A percentile compares a stretch with the other conserved stretches of the same genome.
These are phyloP conservation scores for Brienomyrus longianalis DNA, from an alignment of 2,113 vertebrate genomes.

Conservation along the genomic window DNA sequence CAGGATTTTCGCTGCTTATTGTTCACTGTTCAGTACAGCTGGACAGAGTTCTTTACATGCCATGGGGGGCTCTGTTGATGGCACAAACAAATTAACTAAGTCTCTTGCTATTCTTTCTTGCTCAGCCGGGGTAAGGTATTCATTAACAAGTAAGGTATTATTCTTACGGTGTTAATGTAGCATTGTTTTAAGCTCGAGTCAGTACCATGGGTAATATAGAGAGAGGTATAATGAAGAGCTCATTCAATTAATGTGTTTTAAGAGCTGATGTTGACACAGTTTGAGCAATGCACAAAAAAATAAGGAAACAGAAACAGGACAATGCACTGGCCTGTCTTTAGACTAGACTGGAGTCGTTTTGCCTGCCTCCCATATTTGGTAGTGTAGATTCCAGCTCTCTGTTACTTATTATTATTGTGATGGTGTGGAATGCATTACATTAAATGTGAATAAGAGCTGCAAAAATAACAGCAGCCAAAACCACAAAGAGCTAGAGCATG, in stretches of 20 bases:
- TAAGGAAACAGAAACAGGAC: constrained; percentile 1
- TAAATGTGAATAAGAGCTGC: constrained; percentile 4
- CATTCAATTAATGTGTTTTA: constrained; percentile 14
- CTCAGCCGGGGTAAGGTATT: no score
- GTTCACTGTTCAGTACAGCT: constrained; percentile 45
- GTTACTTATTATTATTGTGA: constrained; percentile 20
- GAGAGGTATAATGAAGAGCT: constrained; percentile 14
- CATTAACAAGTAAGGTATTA: constrained; percentile 31
- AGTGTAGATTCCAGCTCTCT: not conserved
- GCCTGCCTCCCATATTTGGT: constrained; percentile 12
- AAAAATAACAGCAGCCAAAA: not conserved
- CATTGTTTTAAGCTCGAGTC: constrained; percentile 28
- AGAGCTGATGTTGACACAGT: not conserved
- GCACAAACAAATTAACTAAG: constrained; percentile 31
- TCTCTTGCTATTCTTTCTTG: constrained; percentile 20
- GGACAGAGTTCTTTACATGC: constrained; percentile 31
- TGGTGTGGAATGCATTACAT: constrained; percentile 15
- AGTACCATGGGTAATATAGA: not conserved
- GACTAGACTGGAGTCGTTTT: not conserved
- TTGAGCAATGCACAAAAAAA: constrained; percentile 11
- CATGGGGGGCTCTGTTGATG: constrained; percentile 25
- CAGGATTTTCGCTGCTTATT: constrained; percentile 27
- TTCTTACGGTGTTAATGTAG: constrained; percentile 28
- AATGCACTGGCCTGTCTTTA: not conserved
- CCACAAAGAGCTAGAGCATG: not conserved